Evolutionary conservation across 2,797 vertebrate genomes (phyloP), one percentile per base, ranked within the genome.

Genomic region (Huso huso): DNA sequence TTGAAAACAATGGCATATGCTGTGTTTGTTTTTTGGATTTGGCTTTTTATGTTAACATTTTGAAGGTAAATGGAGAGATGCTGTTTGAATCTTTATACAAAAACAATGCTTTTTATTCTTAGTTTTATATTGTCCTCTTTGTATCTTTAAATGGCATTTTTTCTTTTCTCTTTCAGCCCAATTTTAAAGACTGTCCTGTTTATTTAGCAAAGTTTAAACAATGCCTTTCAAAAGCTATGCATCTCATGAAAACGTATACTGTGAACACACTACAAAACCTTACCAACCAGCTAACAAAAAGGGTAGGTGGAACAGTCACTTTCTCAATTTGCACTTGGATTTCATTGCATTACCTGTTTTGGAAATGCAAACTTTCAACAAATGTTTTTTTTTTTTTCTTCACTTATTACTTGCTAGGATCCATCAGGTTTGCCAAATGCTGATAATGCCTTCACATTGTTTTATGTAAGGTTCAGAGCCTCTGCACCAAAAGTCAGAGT

Each of bases 401-500:
- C 15, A 15, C 62, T 60, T 70, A 11, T 66, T 37, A 13, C 51
- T 23, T 67, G 59, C 5, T 74, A 99, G 94, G 95, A 98, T 82
- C 93, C 94, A 71, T 85, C 92, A 80, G 88, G 88, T 69, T 74
- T 90, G 76, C 88, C 94, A 53, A 95, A 90, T 64, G 88, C 90
- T 75, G 96, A 99, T 81, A 99, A 98, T 70, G 95, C 95, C 74
- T 99, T 99, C 74, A 99, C 97, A 0, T 84, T 99, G 4, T 99
- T 97, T 79, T 99, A 99, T 71, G 93, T 99, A 13, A 98, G 94
- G 79, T 99, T 97, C 78, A 88, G 97, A 90, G 93, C 94, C 59
- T 93, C 94, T 75, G 94, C 96, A 67, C 97, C 96, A 23, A 99
- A 99, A 94, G 93, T 99, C 80, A 89, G 92, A 80, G 97, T 99